Evolutionary conservation across 2,888 invertebrate genomes (phyloP), one percentile per base, ranked within the genome.

Genomic region (Nezara viridula): DNA sequence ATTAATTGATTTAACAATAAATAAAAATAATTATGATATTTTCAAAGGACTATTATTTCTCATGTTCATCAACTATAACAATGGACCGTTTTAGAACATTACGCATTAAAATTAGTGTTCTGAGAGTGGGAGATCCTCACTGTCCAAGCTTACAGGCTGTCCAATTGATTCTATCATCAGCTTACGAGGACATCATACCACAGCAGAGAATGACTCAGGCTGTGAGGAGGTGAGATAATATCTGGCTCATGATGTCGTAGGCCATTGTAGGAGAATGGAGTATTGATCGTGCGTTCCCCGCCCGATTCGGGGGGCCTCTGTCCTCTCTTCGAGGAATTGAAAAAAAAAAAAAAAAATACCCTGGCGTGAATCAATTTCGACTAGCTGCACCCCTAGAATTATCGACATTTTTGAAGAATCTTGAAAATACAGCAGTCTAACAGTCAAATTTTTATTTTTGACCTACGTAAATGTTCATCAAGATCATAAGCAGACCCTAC

Each of bases 191-290:
- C 19, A 32, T 73, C 66, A 73, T 21, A 19, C 37, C 66, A 32
- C 66, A 73, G 32, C 19, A 73, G 66, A 19, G 21, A 73, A 73
- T 73, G 37, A 73, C 32, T 73, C 66, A 73, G 66, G 37, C 32
- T 3, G 1, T 37, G 66, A 37, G 66, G 4, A 73, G 66, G 66
- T 73, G 66, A 37, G 66, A 73, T 73, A 73, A 73, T 73, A 73
- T 73, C 66, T 37, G 66, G 66, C 66, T 21, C 66, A 73, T 73
- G 66, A 73, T 73, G 66, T 60, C 27, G 60, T 73, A 73, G 66
- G 32, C 66, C 27, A 73, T 73, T 73, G 66, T 73, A 73, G 66
- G 66, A 73, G 66, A 73, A 73, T 73, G 66, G 66, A 9, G 37
- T 73, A 73, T 73, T 19, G 66, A 73, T 73, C 66, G 5, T 7